Conservation (phyloP, 2,888 invertebrate genomes). For the Papilio gigon region DNA sequence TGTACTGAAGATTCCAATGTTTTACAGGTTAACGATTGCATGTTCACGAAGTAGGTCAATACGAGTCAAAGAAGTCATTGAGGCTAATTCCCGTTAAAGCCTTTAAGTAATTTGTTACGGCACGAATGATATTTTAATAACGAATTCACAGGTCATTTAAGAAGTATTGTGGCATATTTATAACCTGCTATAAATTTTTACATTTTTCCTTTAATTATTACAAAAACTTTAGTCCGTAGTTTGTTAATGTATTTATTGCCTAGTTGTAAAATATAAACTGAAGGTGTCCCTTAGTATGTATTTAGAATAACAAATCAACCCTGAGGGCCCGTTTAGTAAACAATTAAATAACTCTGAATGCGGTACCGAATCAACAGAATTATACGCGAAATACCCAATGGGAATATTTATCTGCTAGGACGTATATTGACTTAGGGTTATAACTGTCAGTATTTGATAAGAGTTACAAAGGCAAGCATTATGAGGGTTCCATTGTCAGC, state of each 20-base stretch:
- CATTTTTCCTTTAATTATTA: not conserved
- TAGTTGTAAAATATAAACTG: not conserved
- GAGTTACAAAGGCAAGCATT: slow-evolving; percentile 22
- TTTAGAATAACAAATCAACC: too few species aligned
- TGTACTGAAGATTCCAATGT: not conserved
- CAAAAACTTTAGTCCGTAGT: too few species aligned
- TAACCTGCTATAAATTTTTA: not conserved
- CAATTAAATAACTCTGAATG: too few species aligned
- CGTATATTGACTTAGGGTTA: slow-evolving; percentile 27
- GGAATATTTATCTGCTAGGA: not conserved
- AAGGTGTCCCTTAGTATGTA: not conserved
- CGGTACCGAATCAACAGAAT: not conserved
- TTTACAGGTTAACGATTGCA: slow-evolving; percentile 22
- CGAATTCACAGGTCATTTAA: slow-evolving; percentile 20
- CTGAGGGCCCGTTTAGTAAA: too few species aligned
- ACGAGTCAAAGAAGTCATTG: slow-evolving; percentile 24
- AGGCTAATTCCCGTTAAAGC: slow-evolving; percentile 19
- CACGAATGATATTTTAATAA: slow-evolving; percentile 25
- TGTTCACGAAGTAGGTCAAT: slow-evolving; percentile 23
- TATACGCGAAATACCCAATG: not conserved
- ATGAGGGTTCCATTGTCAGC: slow-evolving; percentile 26
- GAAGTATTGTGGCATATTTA: not conserved
- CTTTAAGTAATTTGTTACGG: slow-evolving; percentile 20
- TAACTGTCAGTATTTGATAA: slow-evolving; percentile 31
- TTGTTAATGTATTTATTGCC: too few species aligned